Conservation (phyloP, 2,888 invertebrate species). For the Copidosoma aretas region DNA sequence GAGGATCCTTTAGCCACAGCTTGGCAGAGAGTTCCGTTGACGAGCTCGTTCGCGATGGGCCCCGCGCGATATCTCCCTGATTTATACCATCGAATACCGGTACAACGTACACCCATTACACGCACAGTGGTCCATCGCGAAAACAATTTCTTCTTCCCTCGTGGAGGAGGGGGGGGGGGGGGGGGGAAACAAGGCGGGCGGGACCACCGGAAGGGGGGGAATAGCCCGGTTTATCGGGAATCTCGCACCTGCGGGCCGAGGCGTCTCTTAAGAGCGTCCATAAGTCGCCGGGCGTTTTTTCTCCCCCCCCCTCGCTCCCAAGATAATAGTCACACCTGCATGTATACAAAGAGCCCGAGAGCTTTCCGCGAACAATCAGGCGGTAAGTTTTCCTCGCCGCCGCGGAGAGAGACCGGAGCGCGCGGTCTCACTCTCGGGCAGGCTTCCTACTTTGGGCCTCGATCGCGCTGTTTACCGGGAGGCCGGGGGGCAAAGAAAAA, state of each 20-base stretch:
- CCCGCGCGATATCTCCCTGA: too few species aligned
- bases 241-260: slow-evolving; percentile 17
- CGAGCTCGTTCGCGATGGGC: too few species aligned
- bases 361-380: slow-evolving; percentile 39
- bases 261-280: slow-evolving; percentile 11
- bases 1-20: too few species aligned
- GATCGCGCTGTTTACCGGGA: slow-evolving; percentile 27
- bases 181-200: too few species aligned
- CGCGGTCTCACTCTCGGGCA: slow-evolving; percentile 20
- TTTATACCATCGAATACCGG: too few species aligned
- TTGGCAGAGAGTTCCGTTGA: too few species aligned
- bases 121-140: too few species aligned
- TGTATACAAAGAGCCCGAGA: too few species aligned
- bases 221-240: neutral
- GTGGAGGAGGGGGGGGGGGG: too few species aligned
- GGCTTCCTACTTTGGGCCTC: slow-evolving; percentile 27
- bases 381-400: slow-evolving; percentile 14
- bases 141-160: too few species aligned
- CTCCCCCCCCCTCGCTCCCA: neutral
- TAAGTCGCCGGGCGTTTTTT: slow-evolving; percentile 18
- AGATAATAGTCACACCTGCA: slow-evolving; percentile 36
- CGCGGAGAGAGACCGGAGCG: slow-evolving; percentile 7
- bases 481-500: slow-evolving; percentile 12
- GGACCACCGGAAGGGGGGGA: neutral
- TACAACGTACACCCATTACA: too few species aligned